Evolutionary conservation across 2,888 invertebrate species (phyloP), one percentile per base, ranked within the genome.

Genomic region (Macrophya annulata): DNA sequence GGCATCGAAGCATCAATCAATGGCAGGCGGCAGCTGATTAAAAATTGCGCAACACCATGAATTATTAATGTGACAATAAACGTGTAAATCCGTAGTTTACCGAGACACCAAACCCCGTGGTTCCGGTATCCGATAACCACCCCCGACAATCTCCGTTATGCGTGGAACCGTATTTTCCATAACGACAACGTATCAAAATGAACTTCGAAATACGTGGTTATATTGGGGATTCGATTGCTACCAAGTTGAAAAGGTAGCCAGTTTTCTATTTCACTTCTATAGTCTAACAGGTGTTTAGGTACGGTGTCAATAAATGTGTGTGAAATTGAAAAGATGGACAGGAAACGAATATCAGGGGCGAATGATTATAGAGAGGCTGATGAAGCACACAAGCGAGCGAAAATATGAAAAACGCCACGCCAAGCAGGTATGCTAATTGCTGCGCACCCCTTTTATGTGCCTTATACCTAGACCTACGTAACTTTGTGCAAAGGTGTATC

Each of bases 11-110:
- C 91, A 91, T 91, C 91, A 90, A 91, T 91, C 91, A 91, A 91
- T 91, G 90, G 90, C 90, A 91, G 91, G 90, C 91, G 91, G 91
- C 91, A 89, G 91, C 91, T 91, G 91, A 91, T 91, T 91, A 91
- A 91, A 91, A 91, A 91, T 91, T 91, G 91, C 91, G 91, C 91
- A 91, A 91, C 90, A 87, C 89, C 91, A 91, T 91, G 91, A 91
- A 91, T 91, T 91, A 91, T 91, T 91, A 91, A 91, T 91, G 90
- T 90, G 91, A 91, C 91, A 90, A 91, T 91, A 91, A 91, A 91
- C 91, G 91, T 91, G 91, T 90, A 90, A 91, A 91, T 91, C 37
- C 83, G 48, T 68, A 83, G 83, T 83, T 82, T 83, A 83, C 83
- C 68, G 68, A 71, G 83, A 68, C 45, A 68, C 48, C 48, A 71